Base-by-base conservation (phyloP, 2,113 vertebrate genomes). In the Grammomys dolichurus region DNA sequence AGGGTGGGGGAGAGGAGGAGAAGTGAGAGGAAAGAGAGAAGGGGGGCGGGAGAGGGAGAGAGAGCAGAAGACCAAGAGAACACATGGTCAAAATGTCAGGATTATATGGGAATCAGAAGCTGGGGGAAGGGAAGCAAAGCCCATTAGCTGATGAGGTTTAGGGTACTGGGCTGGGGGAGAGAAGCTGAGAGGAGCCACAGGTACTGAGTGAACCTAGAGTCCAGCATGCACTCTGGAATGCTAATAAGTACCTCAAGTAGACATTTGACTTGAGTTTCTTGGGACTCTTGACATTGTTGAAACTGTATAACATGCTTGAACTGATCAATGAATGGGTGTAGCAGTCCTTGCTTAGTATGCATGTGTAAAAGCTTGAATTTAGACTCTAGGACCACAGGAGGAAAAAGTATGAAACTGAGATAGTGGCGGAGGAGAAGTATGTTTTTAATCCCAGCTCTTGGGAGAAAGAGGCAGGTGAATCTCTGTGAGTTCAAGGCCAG, bases 261-360 rank as follows among this genome's bases (percentile, higher is more conserved):
- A 84, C n/a, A 31, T 63, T 84, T 28, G 58, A 17, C 16, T 24
- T 43, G 24, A 17, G 24, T 84, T 84, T 84, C n/a, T 22, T 22
- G 58, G n/a, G 56, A 60, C 7, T 51, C 13, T 40, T 60, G n/a
- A 84, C n/a, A 16, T 56, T 17, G 72, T 85, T 92, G 48, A 90
- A 92, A 95, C 73, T 73, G 51, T 22, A 78, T 31, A 9, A 46
- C 14, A 31, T n/a, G 48, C 36, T 96, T 81, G n/a, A 95, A 60
- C 26, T 84, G 43, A 86, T 40, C 54, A 33, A 69, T 4, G 40
- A 93, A 43, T 46, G 43, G 1, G 1, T 40, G 26, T 24, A 54
- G 36, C 28, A 19, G 56, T 36, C 19, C 17, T 65, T 75, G 33
- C 56, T 48, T 24, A 51, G 22, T n/a, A 14, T 54, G 40, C 43